Base-by-base conservation (phyloP, 2,113 vertebrate species). In the Eptatretus burgeri region DNA sequence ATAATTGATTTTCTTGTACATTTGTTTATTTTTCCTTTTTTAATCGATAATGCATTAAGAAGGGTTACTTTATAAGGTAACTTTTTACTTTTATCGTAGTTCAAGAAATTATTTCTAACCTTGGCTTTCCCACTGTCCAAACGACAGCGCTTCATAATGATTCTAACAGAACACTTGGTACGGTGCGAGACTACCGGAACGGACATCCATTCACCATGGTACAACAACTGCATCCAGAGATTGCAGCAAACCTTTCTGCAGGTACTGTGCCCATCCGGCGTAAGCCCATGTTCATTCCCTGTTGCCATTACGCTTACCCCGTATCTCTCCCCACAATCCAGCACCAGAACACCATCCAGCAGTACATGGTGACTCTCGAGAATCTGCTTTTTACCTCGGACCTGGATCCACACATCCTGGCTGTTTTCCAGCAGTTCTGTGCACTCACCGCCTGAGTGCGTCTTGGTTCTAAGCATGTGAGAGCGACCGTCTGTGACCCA, bases 311-410 rank as follows among this genome's bases (percentile, higher is more conserved):
- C 27, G 27, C 27, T 41, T 7, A 41, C 27, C 27, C 13, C 12
- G 20, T 65, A 9, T 65, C 65, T 69, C 53, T 49, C 51, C 70
- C 51, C 62, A 19, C 51, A 27, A 64, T 12, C 8, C 75, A 96
- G 88, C 87, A 95, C 71, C 85, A 95, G 66, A 80, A 80, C 66
- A 98, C 79, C 71, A 94, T 98, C 77, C 87, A 94, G 74, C 89
- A 93, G 75, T 98, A 98, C 75, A 85, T 95, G 85, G 81, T 85
- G 68, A 98, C 91, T 8, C 75, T 95, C 72, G 91, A 98, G 76
- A 94, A 91, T 71, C 81, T 98, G 65, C 81, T 98, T 68, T 98
- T 98, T 75, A 98, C 89, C 1, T 87, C 85, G 1, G 91, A 95
- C 71, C 73, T 98, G 64, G 91, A 98, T 74, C 91, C 74, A 62